Conservation (phyloP, 2,888 invertebrate genomes). For the Pachydiplax longipennis region DNA sequence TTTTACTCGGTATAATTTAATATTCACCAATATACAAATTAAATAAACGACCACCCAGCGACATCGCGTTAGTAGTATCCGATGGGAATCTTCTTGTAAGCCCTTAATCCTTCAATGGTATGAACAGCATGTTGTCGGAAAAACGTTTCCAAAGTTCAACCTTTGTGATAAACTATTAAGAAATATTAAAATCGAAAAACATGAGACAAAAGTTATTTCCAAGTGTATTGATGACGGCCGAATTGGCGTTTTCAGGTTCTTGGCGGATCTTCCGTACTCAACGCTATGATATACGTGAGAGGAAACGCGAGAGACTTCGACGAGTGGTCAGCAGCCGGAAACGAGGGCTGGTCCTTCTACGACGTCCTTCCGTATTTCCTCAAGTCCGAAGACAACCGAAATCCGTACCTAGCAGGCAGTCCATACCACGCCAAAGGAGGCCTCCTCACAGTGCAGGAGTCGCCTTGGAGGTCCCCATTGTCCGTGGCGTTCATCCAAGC, state of each 20-base stretch:
- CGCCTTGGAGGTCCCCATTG: conserved; percentile 83
- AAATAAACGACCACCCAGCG: too few species aligned
- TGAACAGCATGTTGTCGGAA: too few species aligned
- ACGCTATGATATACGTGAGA: conserved; percentile 91
- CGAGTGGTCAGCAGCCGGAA: conserved; percentile 83
- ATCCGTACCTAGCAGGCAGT: conserved; percentile 78
- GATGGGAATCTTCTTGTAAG: too few species aligned
- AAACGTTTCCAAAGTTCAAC: too few species aligned
- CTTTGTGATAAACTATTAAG: too few species aligned
- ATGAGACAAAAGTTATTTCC: too few species aligned
- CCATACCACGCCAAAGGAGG: conserved; percentile 81
- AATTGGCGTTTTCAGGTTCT: conserved; percentile 57
- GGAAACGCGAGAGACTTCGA: conserved; percentile 89
- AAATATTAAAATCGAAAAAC: too few species aligned
- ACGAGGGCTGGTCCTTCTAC: conserved; percentile 85
- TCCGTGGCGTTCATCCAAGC: conserved; percentile 84
- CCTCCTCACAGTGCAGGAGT: conserved; percentile 83
- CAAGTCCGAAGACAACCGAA: conserved; percentile 88
- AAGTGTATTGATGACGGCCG: too few species aligned
- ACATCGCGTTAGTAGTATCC: too few species aligned
- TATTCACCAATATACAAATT: too few species aligned
- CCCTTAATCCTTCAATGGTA: too few species aligned
- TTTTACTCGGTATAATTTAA: too few species aligned
- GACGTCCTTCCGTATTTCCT: conserved; percentile 84
- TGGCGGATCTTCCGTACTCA: conserved; percentile 86